Evolutionary conservation across 2,113 vertebrate species (phyloP).

Genomic region (Pitta sordida): DNA sequence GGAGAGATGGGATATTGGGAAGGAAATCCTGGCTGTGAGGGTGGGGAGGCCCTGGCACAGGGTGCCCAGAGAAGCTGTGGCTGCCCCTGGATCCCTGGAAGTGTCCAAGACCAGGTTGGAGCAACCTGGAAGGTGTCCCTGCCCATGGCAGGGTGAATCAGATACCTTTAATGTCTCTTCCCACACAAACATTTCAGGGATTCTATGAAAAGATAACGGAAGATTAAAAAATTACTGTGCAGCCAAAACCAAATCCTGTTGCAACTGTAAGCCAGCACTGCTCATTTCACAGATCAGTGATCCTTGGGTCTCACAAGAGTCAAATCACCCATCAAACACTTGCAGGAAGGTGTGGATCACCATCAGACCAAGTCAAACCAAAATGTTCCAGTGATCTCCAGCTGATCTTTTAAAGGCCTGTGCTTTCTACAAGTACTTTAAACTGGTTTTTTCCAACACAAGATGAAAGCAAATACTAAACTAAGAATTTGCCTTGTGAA

Average conservation of each 20-base stretch:
- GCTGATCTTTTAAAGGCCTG: background rate
- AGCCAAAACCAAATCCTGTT: background rate
- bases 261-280: background rate
- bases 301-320: background rate
- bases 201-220: background rate
- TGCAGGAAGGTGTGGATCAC: background rate
- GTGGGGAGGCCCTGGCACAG: too few species aligned
- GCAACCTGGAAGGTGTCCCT: accelerated
- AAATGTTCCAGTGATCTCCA: background rate
- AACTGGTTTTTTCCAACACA: background rate
- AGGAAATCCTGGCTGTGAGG: too few species aligned
- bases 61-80: too few species aligned
- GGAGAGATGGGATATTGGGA: accelerated
- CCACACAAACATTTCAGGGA: background rate
- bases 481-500: background rate
- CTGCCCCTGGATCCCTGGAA: background rate
- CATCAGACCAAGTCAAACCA: background rate
- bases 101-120: background rate
- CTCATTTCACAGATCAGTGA: background rate
- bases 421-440: background rate
- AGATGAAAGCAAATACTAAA: background rate
- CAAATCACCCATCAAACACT: background rate
- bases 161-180: background rate
- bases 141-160: background rate
- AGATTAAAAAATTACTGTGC: background rate